Evolutionary conservation across 2,888 invertebrate species (phyloP).

Genomic region (Morinoia aosen): DNA sequence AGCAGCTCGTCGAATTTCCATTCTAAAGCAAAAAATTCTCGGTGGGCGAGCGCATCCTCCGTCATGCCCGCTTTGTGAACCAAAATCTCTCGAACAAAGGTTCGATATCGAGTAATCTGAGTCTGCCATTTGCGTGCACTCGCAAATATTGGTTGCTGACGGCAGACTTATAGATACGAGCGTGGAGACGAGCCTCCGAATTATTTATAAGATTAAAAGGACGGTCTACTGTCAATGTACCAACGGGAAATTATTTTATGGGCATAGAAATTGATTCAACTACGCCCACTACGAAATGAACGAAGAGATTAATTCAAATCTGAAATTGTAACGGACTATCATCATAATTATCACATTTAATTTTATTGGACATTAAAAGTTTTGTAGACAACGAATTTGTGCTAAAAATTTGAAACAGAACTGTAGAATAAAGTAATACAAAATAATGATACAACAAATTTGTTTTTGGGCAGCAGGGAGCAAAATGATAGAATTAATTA

Average conservation of each 20-base stretch:
- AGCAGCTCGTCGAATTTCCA: background rate
- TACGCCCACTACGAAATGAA: background rate
- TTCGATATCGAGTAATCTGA: constrained; percentile 17
- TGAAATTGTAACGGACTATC: background rate
- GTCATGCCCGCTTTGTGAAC: background rate
- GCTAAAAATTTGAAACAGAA: no score
- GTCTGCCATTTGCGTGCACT: background rate
- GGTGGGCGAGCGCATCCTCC: background rate
- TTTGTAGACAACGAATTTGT: no score
- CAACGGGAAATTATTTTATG: background rate
- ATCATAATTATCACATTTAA: no score
- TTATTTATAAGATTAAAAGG: background rate
- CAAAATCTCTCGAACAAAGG: constrained; percentile 10
- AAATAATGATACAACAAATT: no score
- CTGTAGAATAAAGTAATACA: background rate
- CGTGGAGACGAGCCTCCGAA: background rate
- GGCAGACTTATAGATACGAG: background rate
- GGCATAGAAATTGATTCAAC: background rate
- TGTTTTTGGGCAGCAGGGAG: background rate
- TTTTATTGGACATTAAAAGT: no score
- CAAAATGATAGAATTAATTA: background rate
- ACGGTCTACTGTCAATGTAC: background rate
- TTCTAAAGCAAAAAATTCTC: constrained; percentile 1
- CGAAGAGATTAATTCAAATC: background rate
- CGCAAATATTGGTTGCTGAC: background rate